phyloP scores from a whole-genome alignment of 2,888 invertebrate genomes.

The Melipona beecheii region DNA sequence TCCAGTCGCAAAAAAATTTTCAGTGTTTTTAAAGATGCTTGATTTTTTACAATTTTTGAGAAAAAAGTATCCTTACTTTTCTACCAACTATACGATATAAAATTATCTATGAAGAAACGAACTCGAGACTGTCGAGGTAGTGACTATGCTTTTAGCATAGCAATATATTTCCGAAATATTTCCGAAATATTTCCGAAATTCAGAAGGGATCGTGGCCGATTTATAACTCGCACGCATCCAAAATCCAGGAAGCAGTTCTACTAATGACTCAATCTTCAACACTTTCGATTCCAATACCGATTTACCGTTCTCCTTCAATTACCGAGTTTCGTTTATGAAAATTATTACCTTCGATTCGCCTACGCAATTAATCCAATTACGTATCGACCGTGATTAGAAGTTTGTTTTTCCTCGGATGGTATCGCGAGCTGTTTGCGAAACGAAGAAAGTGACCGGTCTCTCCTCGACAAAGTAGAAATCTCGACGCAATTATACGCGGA shows the following conservation, averaged over 20 bases:
- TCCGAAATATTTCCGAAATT: constrained; percentile 8
- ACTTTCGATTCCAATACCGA: constrained; percentile 40
- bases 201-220: constrained; percentile 35
- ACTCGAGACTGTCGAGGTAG: no score
- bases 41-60: no score
- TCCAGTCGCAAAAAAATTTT: no score
- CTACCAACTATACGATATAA: no score
- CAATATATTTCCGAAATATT: no score
- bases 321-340: background rate
- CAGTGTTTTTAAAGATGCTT: no score
- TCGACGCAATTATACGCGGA: background rate
- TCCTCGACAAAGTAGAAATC: background rate
- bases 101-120: no score
- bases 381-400: background rate
- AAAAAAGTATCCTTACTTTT: no score
- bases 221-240: constrained; percentile 20
- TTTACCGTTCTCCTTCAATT: constrained; percentile 2
- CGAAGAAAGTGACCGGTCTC: constrained; percentile 10
- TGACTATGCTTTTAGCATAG: no score
- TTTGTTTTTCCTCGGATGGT: background rate
- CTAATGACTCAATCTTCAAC: constrained; percentile 45
- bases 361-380: background rate
- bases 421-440: background rate
- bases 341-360: background rate
- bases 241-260: background rate